These are phyloP conservation scores for Asbolus verrucosus DNA, from an alignment of 1,140 invertebrate genomes.

Conservation along the genomic window DNA sequence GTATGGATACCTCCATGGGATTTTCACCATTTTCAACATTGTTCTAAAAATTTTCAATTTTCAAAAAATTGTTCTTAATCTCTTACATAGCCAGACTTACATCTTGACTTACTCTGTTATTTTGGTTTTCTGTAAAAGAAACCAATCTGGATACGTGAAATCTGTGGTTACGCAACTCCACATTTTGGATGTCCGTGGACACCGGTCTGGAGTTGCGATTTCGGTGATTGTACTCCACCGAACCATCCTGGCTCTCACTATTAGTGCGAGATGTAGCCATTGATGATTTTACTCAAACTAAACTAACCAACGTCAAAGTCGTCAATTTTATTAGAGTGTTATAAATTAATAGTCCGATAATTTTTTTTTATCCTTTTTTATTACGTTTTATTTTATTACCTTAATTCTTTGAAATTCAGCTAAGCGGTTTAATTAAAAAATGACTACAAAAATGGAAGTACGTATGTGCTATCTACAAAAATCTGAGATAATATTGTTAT, in stretches of 20 bases:
- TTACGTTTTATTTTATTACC: background rate
- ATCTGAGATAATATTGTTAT: background rate
- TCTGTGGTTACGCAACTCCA: background rate
- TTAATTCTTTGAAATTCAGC: slow-evolving; percentile 1
- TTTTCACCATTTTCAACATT: too few relatives aligned
- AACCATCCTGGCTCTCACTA: slow-evolving; percentile 5
- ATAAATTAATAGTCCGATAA: too few relatives aligned
- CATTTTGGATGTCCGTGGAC: background rate
- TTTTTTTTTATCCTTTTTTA: background rate
- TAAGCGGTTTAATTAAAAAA: background rate
- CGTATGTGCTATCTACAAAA: background rate
- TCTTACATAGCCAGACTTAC: too few relatives aligned
- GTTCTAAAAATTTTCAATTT: too few relatives aligned
- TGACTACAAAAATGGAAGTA: background rate
- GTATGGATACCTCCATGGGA: too few relatives aligned
- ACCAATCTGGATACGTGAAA: background rate
- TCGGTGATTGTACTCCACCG: background rate
- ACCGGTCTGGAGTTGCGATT: background rate
- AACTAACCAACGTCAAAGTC: background rate
- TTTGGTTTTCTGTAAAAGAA: background rate
- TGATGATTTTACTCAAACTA: background rate
- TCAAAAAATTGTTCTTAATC: too few relatives aligned
- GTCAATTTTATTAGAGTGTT: background rate
- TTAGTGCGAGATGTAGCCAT: background rate
- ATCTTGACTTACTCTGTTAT: background rate